Conservation (phyloP, 53 echinoderm and acorn worm genomes). For the Pentamera pediparva region DNA sequence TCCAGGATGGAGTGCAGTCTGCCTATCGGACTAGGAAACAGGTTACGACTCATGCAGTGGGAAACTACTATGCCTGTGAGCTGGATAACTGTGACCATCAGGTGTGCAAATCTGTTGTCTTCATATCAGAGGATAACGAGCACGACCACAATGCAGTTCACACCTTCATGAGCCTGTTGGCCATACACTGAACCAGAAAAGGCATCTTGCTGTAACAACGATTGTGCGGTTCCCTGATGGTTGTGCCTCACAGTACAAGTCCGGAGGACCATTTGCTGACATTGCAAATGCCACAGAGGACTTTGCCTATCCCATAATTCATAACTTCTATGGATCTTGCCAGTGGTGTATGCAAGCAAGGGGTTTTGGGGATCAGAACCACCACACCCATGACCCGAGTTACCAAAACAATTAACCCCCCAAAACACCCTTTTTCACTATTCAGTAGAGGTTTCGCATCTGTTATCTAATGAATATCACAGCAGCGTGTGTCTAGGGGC, state of each 20-base stretch:
- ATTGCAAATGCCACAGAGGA: conserved; percentile 26
- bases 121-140: conserved; percentile 40
- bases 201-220: not conserved
- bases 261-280: conserved; percentile 48
- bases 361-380: no score
- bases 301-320: no score
- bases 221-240: conserved; percentile 51
- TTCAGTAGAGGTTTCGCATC: no score
- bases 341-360: no score
- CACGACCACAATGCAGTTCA: conserved; percentile 58
- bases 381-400: no score
- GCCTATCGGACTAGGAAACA: conserved; percentile 40
- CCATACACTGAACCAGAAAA: conserved; percentile 2
- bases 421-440: no score
- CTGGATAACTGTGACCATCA: not conserved
- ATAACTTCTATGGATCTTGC: no score
- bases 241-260: conserved; percentile 51
- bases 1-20: conserved; percentile 41
- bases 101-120: conserved; percentile 32
- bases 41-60: conserved; percentile 48
- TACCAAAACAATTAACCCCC: no score
- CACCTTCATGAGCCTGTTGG: conserved; percentile 18
- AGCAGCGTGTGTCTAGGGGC: no score
- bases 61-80: conserved; percentile 45
- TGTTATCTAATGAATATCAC: no score